phyloP scores from a whole-genome alignment of 2,113 vertebrate genomes.

The Nothoprocta pentlandii region DNA sequence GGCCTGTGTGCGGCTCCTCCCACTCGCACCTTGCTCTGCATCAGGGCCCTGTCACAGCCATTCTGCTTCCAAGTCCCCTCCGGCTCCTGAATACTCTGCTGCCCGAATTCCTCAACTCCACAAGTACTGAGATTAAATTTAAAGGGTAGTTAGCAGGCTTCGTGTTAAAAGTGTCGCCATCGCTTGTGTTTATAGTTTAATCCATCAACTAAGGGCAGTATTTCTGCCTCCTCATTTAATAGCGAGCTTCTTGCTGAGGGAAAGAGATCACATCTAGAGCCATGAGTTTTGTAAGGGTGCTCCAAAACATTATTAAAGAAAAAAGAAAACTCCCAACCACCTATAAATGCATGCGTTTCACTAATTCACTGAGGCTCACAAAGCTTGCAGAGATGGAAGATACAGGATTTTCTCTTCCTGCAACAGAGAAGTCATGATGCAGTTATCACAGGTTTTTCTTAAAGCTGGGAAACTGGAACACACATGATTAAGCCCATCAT shows the following conservation, averaged over 20 bases:
- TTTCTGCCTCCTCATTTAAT: conserved; percentile 33
- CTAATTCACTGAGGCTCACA: neutral
- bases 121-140: conserved; percentile 29
- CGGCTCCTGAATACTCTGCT: neutral
- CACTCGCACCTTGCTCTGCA: accelerated
- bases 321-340: neutral
- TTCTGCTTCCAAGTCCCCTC: neutral
- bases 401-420: neutral
- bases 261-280: conserved; percentile 13
- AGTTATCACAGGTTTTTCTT: neutral
- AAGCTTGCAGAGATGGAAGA: neutral
- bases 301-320: neutral
- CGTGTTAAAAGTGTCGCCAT: conserved; percentile 42
- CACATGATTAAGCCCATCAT: neutral
- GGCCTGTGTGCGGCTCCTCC: neutral
- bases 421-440: neutral
- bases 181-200: conserved; percentile 56
- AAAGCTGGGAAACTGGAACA: neutral
- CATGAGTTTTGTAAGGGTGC: neutral
- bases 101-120: neutral
- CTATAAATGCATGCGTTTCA: neutral
- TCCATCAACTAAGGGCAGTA: conserved; percentile 44
- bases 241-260: neutral
- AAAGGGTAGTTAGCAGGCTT: conserved; percentile 38
- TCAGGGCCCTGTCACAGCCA: neutral